Evolutionary conservation across 2,888 invertebrate genomes (phyloP), one percentile per base, ranked within the genome.

Genomic region (Synergus laeviventris): DNA sequence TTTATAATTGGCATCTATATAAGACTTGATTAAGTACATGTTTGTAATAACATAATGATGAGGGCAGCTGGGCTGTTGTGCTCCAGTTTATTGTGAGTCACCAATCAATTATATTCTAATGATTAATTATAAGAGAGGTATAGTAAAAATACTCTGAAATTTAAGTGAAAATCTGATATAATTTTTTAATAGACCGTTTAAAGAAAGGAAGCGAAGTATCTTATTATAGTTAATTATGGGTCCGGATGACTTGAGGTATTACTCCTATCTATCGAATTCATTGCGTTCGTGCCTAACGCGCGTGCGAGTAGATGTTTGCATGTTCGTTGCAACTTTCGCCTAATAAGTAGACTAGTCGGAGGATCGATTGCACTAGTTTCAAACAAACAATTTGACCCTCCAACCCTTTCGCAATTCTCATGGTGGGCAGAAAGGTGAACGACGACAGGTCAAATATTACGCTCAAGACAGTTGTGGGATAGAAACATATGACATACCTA

Each of bases 251-350:
- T 45, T 21, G 66, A 66, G 45, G 42, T 24, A 66, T 66, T 66
- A 39, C 45, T 70, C 70, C 45, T 70, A 70, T 70, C 70, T 70
- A 70, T 70, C 45, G 70, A 45, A 70, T 70, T 70, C 70, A 70
- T 70, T 42, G 45, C 45, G 24, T 70, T 70, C 70, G 70, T 70
- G 70, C 31, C 45, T 45, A 70, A 49, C 70, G n/a, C 31, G 45
- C 70, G 45, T 70, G 70, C 70, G 45, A 70, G 45, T 31, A 16
- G 70, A 45, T 70, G 70, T 70, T 70, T 64, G 18, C 38, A 62
- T 62, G 38, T 36, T 36, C n/a, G 31, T 36, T 39, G 64, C 18
- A 39, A 39, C 64, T 64, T 64, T 64, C 21, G 4, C 64, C 39
- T 11, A 18, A n/a, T 64, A 21, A 42, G 42, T 18, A 42, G 62